Percentiles rank a stretch among this genome's conserved stretches.
Conservation (phyloP, 2,797 vertebrate species). For the Ctenosaura bakeri region DNA sequence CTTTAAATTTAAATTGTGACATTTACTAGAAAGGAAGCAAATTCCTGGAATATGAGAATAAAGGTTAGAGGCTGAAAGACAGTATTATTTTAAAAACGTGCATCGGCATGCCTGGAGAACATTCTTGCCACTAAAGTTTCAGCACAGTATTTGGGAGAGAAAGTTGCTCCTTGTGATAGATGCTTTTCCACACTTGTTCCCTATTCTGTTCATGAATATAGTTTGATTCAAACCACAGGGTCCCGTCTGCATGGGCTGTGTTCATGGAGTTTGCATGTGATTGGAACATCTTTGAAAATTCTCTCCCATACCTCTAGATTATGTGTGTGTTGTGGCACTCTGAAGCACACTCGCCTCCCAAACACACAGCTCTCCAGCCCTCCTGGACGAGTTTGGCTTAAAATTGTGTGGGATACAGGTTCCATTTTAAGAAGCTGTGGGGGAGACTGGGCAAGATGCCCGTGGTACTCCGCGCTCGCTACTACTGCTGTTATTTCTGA, state of each 20-base stretch:
- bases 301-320: too few relatives aligned
- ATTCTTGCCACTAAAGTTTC: neutral
- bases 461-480: neutral
- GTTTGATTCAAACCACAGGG: too few relatives aligned
- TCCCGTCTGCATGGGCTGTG: too few relatives aligned
- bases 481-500: neutral
- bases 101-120: too few relatives aligned
- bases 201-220: neutral
- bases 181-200: constrained; percentile 10
- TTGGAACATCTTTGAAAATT: too few relatives aligned
- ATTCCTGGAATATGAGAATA: constrained; percentile 5
- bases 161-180: too few relatives aligned
- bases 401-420: neutral
- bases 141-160: constrained; percentile 49
- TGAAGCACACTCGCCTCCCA: too few relatives aligned
- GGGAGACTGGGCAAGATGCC: neutral
- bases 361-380: too few relatives aligned
- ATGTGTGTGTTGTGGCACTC: too few relatives aligned
- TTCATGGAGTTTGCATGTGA: too few relatives aligned
- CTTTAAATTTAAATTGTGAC: constrained; percentile 38
- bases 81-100: neutral
- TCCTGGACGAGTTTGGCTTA: neutral
- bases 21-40: constrained; percentile 52
- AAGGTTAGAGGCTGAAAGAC: neutral
- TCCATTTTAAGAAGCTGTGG: neutral